phyloP scores from a whole-genome alignment of 2,113 vertebrate genomes.

The Marmota flaviventris region DNA sequence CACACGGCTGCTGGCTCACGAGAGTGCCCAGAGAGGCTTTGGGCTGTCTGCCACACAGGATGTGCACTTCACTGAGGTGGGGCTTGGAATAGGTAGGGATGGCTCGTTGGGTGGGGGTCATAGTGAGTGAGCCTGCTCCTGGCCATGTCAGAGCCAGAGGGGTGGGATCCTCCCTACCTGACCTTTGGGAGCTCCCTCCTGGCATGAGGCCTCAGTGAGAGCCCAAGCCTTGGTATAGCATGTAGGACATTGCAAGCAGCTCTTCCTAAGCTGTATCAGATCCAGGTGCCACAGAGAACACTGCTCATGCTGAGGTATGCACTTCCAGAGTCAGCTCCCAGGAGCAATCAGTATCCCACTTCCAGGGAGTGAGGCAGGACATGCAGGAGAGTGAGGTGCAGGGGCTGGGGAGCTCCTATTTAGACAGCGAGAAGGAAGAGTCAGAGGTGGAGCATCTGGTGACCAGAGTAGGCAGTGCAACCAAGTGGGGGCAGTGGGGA shows the following conservation, averaged over 20 bases:
- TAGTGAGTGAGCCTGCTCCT: neutral
- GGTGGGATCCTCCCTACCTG: too few relatives aligned
- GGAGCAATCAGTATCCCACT: neutral
- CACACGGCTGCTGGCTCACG: conserved; percentile 91
- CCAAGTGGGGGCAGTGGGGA: neutral
- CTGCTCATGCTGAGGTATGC: neutral
- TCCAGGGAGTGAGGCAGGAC: neutral
- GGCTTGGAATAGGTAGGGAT: neutral
- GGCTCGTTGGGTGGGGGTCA: neutral
- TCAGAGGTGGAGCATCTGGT: neutral
- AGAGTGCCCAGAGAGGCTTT: conserved; percentile 94
- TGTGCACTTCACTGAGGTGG: conserved; percentile 96
- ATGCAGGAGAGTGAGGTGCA: neutral
- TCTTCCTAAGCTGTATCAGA: neutral
- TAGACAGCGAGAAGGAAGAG: neutral
- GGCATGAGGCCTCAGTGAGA: neutral
- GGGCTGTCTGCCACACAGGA: conserved; percentile 96
- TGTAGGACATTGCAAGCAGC: neutral
- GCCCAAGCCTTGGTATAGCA: neutral
- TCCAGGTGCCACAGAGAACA: neutral
- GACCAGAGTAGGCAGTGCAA: too few relatives aligned
- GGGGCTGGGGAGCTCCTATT: neutral
- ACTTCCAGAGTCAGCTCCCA: neutral
- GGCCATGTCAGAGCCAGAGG: too few relatives aligned
- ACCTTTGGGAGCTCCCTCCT: neutral